These are phyloP conservation scores for Poecilia wingei DNA, from an alignment of 2,797 vertebrate species.

Conservation along the genomic window DNA sequence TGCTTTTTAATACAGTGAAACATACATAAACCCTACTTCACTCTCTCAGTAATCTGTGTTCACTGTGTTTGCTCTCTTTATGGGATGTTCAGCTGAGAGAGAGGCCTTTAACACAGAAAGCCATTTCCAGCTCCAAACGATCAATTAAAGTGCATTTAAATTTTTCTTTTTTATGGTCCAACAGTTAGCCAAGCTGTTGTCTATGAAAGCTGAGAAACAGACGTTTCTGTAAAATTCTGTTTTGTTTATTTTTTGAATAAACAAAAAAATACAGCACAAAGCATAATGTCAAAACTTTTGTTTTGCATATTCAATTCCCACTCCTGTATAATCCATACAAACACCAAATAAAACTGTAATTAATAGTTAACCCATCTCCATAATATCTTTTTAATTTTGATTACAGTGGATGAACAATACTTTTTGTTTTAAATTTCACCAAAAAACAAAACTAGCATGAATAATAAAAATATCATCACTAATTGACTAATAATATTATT, in stretches of 20 bases:
- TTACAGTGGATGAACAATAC: too few species aligned
- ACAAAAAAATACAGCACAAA: too few species aligned
- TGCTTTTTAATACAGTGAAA: conserved; percentile 22
- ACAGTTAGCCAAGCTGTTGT: not conserved
- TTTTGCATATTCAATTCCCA: not conserved
- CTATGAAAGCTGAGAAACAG: not conserved
- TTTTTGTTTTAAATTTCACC: too few species aligned
- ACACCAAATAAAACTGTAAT: too few species aligned
- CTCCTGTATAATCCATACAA: too few species aligned
- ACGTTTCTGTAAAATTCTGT: not conserved
- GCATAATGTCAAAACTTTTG: too few species aligned
- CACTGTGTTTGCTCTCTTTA: not conserved
- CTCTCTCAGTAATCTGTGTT: not conserved
- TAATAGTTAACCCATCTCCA: too few species aligned
- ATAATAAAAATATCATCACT: too few species aligned
- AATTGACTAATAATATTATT: too few species aligned
- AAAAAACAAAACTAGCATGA: too few species aligned
- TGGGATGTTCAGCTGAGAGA: not conserved
- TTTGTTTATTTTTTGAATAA: not conserved
- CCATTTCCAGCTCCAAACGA: not conserved
- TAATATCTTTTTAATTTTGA: too few species aligned
- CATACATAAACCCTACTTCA: conserved; percentile 3
- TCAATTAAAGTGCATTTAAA: not conserved
- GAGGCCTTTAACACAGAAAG: not conserved
- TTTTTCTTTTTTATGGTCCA: not conserved